Base-by-base conservation (phyloP, 2,797 vertebrate species). In the Coendou prehensilis region DNA sequence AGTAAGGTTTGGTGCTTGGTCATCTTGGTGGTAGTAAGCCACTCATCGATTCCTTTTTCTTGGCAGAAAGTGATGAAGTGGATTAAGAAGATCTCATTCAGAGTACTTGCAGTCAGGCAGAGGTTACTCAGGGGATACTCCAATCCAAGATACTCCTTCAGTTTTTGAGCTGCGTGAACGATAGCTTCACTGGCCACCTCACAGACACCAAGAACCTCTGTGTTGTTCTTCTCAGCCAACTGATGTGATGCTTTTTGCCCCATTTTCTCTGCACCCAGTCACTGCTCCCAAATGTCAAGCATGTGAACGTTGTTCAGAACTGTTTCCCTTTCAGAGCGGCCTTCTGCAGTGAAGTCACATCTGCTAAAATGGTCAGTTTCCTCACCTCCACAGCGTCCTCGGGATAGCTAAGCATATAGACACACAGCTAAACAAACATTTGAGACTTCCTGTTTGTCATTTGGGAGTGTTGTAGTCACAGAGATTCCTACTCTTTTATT, bases 61-160 rank as follows among this genome's bases (percentile, higher is more conserved):
- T 97, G 2, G 1, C 98, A 98, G 97, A 98, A 98, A 26, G 79
- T 52, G 30, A 98, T 94, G 30, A 98, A 99, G 94, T 98, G 96
- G 41, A 99, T 87, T 67, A 98, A 96, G 94, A 98, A 98, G 94
- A 98, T 97, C 91, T 98, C 82, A 0, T 90, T 98, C 54, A 98
- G 95, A 0, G 91, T 98, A 73, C 97, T 96, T 0, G 94, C 88
- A 54, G 97, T 87, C 0, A 97, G 97, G 45, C 93, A 87, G 54
- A 98, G 97, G 95, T 97, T 98, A 76, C 97, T 98, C 37, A 92
- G 95, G 4, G 98, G 98, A 82, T 98, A 98, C 82, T 98, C 47
- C 2, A 99, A 98, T 6, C 97, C 98, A 1, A 99, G 97, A 14
- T 94, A 98, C 30, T 98, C 98, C 96, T 97, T 97, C 79, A 98